Percentiles rank a stretch among this genome's conserved stretches.
Conservation (phyloP, 1,140 invertebrate species). For the Triops longicaudatus region DNA sequence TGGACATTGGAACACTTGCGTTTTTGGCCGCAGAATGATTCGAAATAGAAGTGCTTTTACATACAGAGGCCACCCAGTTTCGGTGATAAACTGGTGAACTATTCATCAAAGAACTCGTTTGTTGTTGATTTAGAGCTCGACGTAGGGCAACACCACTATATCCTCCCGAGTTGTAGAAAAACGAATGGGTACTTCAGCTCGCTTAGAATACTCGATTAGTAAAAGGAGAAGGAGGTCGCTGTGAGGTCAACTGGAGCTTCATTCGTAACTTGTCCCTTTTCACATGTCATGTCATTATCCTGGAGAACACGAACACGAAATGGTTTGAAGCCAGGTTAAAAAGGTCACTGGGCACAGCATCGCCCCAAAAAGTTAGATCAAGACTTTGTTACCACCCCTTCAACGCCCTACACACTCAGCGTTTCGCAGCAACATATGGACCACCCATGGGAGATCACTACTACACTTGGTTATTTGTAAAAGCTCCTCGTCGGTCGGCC, state of each 20-base stretch:
- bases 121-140: not conserved
- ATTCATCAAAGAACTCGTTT: not conserved
- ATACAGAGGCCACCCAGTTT: not conserved
- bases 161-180: too few relatives aligned
- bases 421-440: not conserved
- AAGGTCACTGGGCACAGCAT: not conserved
- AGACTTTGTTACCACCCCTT: not conserved
- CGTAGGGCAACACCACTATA: too few relatives aligned
- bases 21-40: too few relatives aligned
- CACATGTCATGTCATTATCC: constrained; percentile 8
- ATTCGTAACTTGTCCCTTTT: constrained; percentile 8
- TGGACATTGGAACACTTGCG: too few relatives aligned
- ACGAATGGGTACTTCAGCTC: not conserved
- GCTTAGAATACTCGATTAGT: not conserved
- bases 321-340: constrained; percentile 7
- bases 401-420: not conserved
- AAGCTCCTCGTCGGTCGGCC: not conserved
- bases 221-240: not conserved
- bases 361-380: not conserved
- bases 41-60: too few relatives aligned
- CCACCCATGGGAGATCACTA: not conserved
- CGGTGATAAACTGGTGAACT: too few relatives aligned
- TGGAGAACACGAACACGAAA: not conserved
- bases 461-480: not conserved
- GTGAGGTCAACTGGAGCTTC: constrained; percentile 14